Evolutionary conservation across 2,888 invertebrate genomes (phyloP).

Genomic region (Acleris emargana): DNA sequence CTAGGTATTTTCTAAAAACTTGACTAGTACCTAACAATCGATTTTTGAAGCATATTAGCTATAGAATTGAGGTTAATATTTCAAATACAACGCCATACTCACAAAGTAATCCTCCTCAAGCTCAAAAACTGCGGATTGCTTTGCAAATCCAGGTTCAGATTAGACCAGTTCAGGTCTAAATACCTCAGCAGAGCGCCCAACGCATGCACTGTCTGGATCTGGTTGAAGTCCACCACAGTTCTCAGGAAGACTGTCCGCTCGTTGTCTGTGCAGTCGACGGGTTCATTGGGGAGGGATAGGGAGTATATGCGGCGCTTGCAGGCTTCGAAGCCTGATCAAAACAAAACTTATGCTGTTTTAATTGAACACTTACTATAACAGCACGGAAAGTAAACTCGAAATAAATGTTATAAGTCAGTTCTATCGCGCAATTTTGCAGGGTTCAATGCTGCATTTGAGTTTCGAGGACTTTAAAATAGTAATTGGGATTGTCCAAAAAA

Average conservation of each 20-base stretch:
- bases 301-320: conserved; percentile 82
- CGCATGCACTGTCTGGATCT: conserved; percentile 86
- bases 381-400: no score
- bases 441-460: no score
- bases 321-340: conserved; percentile 75
- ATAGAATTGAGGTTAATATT: no score
- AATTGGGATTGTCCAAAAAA: no score
- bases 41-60: no score
- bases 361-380: no score
- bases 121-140: conserved; percentile 78
- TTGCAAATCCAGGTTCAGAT: conserved; percentile 74
- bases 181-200: conserved; percentile 88
- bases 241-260: conserved; percentile 84
- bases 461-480: no score
- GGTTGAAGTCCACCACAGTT: conserved; percentile 85
- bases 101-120: conserved; percentile 86
- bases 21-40: no score
- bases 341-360: no score
- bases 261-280: conserved; percentile 74
- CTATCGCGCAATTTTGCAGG: no score
- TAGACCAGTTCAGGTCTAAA: conserved; percentile 86
- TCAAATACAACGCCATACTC: conserved; percentile 52
- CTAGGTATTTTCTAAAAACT: no score
- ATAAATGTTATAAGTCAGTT: no score
- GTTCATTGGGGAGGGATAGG: conserved; percentile 82